Conservation (phyloP, 2,797 vertebrate species). For the Corythornis leucogaster region DNA sequence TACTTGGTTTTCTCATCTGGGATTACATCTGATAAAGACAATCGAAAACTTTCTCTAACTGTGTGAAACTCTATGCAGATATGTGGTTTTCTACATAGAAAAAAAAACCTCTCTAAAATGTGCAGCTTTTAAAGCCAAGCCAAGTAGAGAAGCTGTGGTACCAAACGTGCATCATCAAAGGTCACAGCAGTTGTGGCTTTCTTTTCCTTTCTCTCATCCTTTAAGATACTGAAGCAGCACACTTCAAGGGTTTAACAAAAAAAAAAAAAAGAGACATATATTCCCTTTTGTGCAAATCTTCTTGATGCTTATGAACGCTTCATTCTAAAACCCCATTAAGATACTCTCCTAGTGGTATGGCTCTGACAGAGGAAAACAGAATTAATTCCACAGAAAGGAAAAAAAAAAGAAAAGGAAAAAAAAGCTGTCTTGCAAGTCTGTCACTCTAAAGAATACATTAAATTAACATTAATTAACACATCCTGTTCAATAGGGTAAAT, state of each 20-base stretch:
- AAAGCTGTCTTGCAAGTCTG: background rate
- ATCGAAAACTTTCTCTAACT: constrained; percentile 3
- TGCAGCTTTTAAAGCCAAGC: constrained; percentile 4
- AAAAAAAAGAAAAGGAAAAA: background rate
- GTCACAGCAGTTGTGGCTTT: constrained; percentile 1
- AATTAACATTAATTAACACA: background rate
- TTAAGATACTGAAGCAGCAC: constrained; percentile 20
- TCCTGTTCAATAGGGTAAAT: background rate
- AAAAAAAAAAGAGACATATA: constrained; percentile 2
- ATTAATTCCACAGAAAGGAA: background rate
- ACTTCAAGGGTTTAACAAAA: constrained; percentile 33
- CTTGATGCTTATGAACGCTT: background rate
- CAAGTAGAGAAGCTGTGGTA: background rate
- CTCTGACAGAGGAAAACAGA: background rate
- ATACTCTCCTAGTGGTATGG: background rate
- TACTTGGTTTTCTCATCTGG: constrained; percentile 26
- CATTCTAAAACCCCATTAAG: background rate
- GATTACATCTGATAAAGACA: background rate
- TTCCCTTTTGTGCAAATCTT: constrained; percentile 38
- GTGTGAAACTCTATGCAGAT: background rate
- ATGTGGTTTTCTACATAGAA: background rate
- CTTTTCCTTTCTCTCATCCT: constrained; percentile 14
- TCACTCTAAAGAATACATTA: background rate
- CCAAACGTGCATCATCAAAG: constrained; percentile 2
- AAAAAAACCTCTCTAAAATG: background rate